Evolutionary conservation across 2,888 invertebrate genomes (phyloP).

Genomic region (Noctua janthina): DNA sequence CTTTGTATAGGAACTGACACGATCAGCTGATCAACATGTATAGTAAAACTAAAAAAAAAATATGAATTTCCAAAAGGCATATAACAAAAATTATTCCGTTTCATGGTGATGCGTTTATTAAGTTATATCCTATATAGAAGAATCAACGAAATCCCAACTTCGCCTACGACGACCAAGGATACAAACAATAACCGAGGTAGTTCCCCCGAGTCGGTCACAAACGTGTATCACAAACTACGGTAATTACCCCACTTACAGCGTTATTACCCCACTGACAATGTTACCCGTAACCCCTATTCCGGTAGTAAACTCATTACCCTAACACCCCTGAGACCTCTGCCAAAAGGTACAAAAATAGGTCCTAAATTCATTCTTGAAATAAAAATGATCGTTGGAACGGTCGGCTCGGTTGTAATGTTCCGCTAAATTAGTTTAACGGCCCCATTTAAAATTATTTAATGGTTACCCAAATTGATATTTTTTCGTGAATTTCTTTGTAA

Average conservation of each 20-base stretch:
- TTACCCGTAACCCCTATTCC: slow-evolving; percentile 20
- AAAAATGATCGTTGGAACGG: slow-evolving; percentile 35
- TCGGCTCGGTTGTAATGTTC: slow-evolving; percentile 26
- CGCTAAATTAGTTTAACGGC: slow-evolving; percentile 37
- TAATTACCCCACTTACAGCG: slow-evolving; percentile 39
- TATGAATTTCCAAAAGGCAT: too few relatives aligned
- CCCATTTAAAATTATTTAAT: slow-evolving; percentile 37
- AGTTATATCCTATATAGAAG: background rate
- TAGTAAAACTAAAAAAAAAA: too few relatives aligned
- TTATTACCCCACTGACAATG: slow-evolving; percentile 18
- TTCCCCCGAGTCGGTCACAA: slow-evolving; percentile 28
- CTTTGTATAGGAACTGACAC: too few relatives aligned
- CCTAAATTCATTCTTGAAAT: slow-evolving; percentile 44
- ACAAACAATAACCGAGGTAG: slow-evolving; percentile 4
- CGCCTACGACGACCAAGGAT: slow-evolving; percentile 16
- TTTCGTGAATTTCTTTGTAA: slow-evolving; percentile 7
- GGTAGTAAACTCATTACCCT: slow-evolving; percentile 33
- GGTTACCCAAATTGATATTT: slow-evolving; percentile 19
- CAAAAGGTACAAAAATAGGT: slow-evolving; percentile 42
- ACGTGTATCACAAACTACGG: slow-evolving; percentile 39
- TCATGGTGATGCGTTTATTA: too few relatives aligned
- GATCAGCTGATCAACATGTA: too few relatives aligned
- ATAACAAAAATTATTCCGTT: too few relatives aligned
- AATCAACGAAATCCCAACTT: slow-evolving; percentile 17
- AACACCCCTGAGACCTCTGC: slow-evolving; percentile 32